Percentiles rank a stretch among this genome's conserved stretches.
phyloP scores from a whole-genome alignment of 2,888 invertebrate genomes.

The Anodontia alba region DNA sequence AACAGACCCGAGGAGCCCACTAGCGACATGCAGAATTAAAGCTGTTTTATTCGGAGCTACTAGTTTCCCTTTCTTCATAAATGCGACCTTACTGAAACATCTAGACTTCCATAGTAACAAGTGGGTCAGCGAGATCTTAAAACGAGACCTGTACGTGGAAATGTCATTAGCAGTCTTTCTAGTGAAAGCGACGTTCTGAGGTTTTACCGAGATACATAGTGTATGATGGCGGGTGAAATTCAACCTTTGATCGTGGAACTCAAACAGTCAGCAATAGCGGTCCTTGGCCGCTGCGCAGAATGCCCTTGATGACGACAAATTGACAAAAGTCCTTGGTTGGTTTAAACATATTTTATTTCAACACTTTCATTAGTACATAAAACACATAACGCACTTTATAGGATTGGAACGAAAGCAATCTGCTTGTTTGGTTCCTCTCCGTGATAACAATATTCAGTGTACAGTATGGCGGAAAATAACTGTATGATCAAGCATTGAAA shows the following conservation, averaged over 20 bases:
- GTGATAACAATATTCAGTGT: too few relatives aligned
- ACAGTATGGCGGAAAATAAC: too few relatives aligned
- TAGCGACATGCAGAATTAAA: slow-evolving; percentile 32
- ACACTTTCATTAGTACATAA: too few relatives aligned
- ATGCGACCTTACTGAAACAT: slow-evolving; percentile 43
- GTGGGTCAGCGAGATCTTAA: not conserved
- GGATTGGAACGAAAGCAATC: too few relatives aligned
- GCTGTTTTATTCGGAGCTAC: slow-evolving; percentile 40
- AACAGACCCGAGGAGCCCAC: slow-evolving; percentile 16
- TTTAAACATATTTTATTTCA: too few relatives aligned
- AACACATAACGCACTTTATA: too few relatives aligned
- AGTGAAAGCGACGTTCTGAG: slow-evolving; percentile 8
- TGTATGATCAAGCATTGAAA: too few relatives aligned
- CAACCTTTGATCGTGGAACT: slow-evolving; percentile 38
- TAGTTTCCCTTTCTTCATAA: slow-evolving; percentile 37
- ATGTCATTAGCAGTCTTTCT: slow-evolving; percentile 38
- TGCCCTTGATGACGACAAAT: slow-evolving; percentile 29
- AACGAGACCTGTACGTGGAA: slow-evolving; percentile 47
- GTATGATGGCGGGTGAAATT: slow-evolving; percentile 37
- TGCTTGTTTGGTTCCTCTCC: too few relatives aligned
- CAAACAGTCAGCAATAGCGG: slow-evolving; percentile 20
- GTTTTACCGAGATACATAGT: slow-evolving; percentile 24
- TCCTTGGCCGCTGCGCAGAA: slow-evolving; percentile 22
- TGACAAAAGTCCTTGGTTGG: too few relatives aligned
- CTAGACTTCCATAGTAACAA: slow-evolving; percentile 5